Base-by-base conservation (phyloP, 2,113 vertebrate species). In the Origma solitaria region DNA sequence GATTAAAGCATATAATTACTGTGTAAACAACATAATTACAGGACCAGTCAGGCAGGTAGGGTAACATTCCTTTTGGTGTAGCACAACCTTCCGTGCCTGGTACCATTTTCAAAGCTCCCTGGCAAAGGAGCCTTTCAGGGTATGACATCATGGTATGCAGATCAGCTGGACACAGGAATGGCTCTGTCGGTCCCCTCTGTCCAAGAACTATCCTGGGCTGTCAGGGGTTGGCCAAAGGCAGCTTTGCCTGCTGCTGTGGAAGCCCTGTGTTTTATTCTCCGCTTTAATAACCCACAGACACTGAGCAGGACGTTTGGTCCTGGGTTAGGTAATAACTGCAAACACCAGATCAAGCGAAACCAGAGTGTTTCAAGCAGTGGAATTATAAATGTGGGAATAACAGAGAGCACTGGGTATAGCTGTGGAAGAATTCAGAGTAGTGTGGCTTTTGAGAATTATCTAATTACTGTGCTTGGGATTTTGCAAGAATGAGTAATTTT, bases 11-110 rank as follows among this genome's bases (percentile, higher is more conserved):
- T 95, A 97, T 97, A 97, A 96, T 96, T 97, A 97, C 95, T 95
- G 79, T 96, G 95, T 97, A 97, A 97, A 97, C 97, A 97, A 95
- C 92, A 66, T 97, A 97, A 97, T 97, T 97, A 97, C 71, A 35
- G 96, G 88, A 73, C 97, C 90, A 75, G 97, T 81, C 12, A 13
- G 54, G 82, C 97, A 61, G 95, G 97, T 94, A 42, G 22, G 76
- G 93, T 70, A 91, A 27, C 96, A 95, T 96, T 97, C 95, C 94
- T 93, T 92, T 84, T 3, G 2, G 49, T 61, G 57, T 69, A 95
- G 92, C 93, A 92, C 94, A 87, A 8, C 30, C 90, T 30, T 64
- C 5, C 77, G 91, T 58, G 83, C 95, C 62, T 93, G 93, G 95
- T 95, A 83, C 95, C 93, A 96, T 75, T 92, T 92, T 40, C 91